Base-by-base conservation (phyloP, 2,113 vertebrate genomes). In the Ciconia boyciana region DNA sequence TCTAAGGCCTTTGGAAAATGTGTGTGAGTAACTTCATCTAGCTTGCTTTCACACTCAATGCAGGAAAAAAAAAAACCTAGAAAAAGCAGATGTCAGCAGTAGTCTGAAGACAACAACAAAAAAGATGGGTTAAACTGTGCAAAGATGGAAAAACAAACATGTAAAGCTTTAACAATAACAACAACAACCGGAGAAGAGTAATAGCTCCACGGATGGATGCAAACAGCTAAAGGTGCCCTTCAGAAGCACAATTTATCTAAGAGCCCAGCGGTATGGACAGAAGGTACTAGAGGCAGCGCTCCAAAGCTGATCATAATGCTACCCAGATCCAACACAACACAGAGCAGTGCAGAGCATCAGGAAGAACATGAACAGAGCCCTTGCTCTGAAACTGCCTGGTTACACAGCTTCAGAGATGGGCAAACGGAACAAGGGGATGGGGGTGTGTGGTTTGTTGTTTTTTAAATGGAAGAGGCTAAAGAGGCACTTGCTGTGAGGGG, bases 281-380 rank as follows among this genome's bases (percentile, higher is more conserved):
- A 28, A 8, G 7, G 13, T 4, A 6, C 3, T 5, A 7, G 9
- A 83, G 16, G n/a, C 6, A 49, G 55, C 10, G 6, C 4, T 18
- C 14, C 71, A 71, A 24, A 44, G 34, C 44, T 24, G 48, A 20
- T 34, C 29, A 14, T 26, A 57, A 24, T 15, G 17, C 46, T 48
- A 6, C 3, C 19, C 41, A 9, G 21, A 55, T 11, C 58, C 54
- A 69, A 21, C 64, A 44, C 19, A 55, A 29, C 41, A 12, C 16
- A n/a, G 57, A 61, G 25, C 44, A 2, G 24, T 10, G 29, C 32
- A 28, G 29, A 31, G 29, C 3, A 25, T 3, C 12, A 2, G 44
- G 49, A 32, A 55, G 19, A 44, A 16, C 22, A 25, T 0, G 1
- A 18, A 31, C 9, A 15, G 6, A 74, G 34, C 55, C 6, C 34